Conservation (phyloP, 2,113 vertebrate species). For the Cyphomyrus discorhynchus region DNA sequence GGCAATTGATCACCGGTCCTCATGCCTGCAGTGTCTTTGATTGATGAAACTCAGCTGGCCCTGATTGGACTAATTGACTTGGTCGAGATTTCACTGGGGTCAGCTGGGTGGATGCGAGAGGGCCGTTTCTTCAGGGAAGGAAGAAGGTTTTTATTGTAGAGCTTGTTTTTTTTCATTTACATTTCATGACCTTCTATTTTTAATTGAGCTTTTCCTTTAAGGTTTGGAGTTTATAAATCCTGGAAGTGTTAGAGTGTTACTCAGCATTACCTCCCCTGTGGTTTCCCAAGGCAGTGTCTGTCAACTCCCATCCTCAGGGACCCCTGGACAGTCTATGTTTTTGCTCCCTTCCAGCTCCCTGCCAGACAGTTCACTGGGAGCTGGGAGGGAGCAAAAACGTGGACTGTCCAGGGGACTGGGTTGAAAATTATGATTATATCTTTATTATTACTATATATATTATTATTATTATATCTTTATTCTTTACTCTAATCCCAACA, state of each 20-base stretch:
- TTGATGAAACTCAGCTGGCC: background rate
- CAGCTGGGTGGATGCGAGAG: background rate
- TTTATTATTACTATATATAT: too few species aligned
- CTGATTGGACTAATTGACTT: background rate
- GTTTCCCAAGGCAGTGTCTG: background rate
- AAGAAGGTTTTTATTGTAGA: background rate
- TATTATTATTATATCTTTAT: too few species aligned
- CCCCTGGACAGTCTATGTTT: background rate
- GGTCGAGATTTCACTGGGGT: background rate
- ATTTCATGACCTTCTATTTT: background rate
- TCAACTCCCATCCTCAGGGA: background rate
- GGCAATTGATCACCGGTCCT: background rate
- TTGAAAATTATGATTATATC: too few species aligned
- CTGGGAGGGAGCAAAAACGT: background rate
- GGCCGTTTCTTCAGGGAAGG: background rate
- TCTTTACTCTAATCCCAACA: too few species aligned
- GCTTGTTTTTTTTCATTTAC: background rate
- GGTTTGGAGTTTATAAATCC: background rate
- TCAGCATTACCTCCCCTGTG: background rate
- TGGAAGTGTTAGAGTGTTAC: background rate
- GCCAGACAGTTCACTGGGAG: background rate
- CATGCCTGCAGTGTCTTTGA: background rate
- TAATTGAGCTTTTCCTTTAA: background rate
- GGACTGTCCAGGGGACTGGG: background rate
- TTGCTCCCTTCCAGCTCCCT: background rate